phyloP scores from a whole-genome alignment of 2,888 invertebrate species.

The Platerodrilus igneus region DNA sequence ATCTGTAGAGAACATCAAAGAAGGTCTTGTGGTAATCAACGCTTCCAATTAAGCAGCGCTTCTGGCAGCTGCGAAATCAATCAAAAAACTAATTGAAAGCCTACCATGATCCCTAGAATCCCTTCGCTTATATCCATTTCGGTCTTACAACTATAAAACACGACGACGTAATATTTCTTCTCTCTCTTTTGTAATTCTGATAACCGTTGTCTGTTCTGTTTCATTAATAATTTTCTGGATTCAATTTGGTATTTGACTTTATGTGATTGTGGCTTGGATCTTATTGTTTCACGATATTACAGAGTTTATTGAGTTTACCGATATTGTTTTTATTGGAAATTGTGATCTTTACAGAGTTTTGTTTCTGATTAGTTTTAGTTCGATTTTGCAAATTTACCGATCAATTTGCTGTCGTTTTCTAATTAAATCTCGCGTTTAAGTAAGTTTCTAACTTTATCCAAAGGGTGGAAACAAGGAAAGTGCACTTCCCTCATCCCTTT shows the following conservation, averaged over 20 bases:
- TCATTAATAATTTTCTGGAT: slow-evolving; percentile 47
- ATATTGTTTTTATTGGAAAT: slow-evolving; percentile 42
- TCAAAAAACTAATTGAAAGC: slow-evolving; percentile 50
- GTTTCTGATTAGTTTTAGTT: too few species aligned
- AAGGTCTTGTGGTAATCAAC: slow-evolving; percentile 46
- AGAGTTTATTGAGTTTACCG: slow-evolving; percentile 44
- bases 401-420: too few species aligned
- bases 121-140: slow-evolving; percentile 33
- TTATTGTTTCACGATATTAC: slow-evolving; percentile 44
- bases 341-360: slow-evolving; percentile 31
- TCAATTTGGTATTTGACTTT: slow-evolving; percentile 46
- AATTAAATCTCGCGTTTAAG: too few species aligned
- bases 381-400: too few species aligned
- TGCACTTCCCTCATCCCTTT: too few species aligned
- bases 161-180: slow-evolving; percentile 15
- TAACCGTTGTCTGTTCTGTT: slow-evolving; percentile 41
- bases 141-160: slow-evolving; percentile 16
- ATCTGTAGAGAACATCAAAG: slow-evolving; percentile 45
- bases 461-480: too few species aligned
- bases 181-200: slow-evolving; percentile 27
- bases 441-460: too few species aligned
- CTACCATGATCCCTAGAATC: slow-evolving; percentile 45
- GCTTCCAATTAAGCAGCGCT: slow-evolving; percentile 48
- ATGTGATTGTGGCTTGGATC: slow-evolving; percentile 42
- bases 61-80: slow-evolving; percentile 47